These are phyloP conservation scores for Neopelma chrysocephalum DNA, from an alignment of 2,797 vertebrate species.

Conservation along the genomic window DNA sequence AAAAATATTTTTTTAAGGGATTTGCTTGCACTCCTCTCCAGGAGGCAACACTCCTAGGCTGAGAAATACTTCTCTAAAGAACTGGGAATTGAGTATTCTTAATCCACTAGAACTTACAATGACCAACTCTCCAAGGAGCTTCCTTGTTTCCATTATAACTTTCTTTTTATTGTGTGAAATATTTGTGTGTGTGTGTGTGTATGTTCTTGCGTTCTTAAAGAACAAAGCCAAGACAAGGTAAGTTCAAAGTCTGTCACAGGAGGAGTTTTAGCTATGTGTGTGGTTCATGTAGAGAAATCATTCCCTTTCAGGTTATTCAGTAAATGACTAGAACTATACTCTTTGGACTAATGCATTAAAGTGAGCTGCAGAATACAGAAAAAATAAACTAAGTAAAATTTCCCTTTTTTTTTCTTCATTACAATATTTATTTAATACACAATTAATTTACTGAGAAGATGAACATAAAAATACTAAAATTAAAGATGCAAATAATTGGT, in stretches of 20 bases:
- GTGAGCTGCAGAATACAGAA: neutral
- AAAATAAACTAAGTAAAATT: constrained; percentile 22
- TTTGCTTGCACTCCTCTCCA: neutral
- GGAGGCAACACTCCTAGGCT: neutral
- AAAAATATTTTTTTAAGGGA: neutral
- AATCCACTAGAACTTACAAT: constrained; percentile 42
- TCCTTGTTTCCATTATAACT: constrained; percentile 32
- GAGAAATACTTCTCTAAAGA: constrained; percentile 29
- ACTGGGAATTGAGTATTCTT: constrained; percentile 6
- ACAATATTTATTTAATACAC: constrained; percentile 4
- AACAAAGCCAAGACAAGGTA: neutral
- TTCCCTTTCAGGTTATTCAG: constrained; percentile 58
- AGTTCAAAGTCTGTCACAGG: constrained; percentile 51
- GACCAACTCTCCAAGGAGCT: neutral
- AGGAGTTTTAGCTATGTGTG: constrained; percentile 55
- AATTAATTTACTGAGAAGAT: constrained; percentile 13
- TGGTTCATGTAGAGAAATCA: constrained; percentile 60
- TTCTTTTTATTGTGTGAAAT: constrained; percentile 34
- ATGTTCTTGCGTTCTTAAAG: neutral
- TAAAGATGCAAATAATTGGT: neutral
- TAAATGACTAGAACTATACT: constrained; percentile 54
- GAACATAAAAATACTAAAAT: constrained; percentile 14
- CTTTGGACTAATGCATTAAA: constrained; percentile 10
- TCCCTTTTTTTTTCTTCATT: neutral
- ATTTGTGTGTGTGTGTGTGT: neutral